A percentile compares a stretch with the other conserved stretches of the same genome.
Conservation (phyloP, 2,888 invertebrate genomes). For the Deroplatys truncata region DNA sequence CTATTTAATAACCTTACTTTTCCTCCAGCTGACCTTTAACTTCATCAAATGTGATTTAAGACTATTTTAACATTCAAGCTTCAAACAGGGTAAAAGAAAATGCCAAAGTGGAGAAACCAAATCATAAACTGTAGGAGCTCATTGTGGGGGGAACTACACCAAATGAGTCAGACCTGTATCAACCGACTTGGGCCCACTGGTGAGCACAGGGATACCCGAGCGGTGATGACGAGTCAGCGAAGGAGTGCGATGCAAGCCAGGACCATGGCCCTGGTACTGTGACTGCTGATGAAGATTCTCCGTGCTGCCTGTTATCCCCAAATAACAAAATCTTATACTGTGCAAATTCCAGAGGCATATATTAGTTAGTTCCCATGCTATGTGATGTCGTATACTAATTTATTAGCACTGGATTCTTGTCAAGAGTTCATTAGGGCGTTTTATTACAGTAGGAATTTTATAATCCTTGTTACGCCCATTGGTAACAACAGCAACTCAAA, state of each 20-base stretch:
- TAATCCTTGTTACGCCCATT: too few species aligned
- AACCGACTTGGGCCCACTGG: constrained; percentile 25
- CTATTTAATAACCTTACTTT: neutral
- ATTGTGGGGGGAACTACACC: neutral
- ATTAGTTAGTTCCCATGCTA: neutral
- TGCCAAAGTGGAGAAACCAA: neutral
- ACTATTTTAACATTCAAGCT: neutral
- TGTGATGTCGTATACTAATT: neutral
- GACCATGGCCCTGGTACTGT: constrained; percentile 49
- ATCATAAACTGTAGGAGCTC: neutral
- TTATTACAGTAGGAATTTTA: too few species aligned
- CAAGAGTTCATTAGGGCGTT: too few species aligned
- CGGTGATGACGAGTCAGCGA: constrained; percentile 43
- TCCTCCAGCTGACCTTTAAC: neutral
- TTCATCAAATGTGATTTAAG: neutral
- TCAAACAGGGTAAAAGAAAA: neutral
- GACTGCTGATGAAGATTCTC: constrained; percentile 51
- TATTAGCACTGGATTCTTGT: neutral
- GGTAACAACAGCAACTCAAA: too few species aligned
- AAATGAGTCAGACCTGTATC: constrained; percentile 7
- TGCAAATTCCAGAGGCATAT: neutral
- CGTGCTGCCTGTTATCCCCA: constrained; percentile 51
- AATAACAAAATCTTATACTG: neutral
- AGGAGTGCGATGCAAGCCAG: constrained; percentile 55
- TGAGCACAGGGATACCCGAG: constrained; percentile 56